These are phyloP conservation scores for Pseudomugil tenellus DNA, from an alignment of 2,797 vertebrate genomes.

Conservation along the genomic window DNA sequence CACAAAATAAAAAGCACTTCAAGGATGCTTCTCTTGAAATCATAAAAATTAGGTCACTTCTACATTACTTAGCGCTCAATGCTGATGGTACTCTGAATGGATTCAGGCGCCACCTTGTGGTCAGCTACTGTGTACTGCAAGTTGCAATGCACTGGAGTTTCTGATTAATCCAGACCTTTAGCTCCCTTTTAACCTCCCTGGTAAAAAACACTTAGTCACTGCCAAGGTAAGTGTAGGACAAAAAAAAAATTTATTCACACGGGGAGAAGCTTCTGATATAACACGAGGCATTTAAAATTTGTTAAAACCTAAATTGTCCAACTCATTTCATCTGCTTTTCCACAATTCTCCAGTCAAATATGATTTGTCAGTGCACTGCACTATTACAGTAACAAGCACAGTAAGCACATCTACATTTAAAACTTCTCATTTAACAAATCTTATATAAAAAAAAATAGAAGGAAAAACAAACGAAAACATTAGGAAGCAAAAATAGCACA, in stretches of 20 bases:
- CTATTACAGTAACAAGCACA: slow-evolving; percentile 33
- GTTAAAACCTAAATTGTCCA: slow-evolving; percentile 46
- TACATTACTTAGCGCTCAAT: slow-evolving; percentile 14
- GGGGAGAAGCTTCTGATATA: not conserved
- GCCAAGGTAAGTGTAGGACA: not conserved
- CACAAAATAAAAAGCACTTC: slow-evolving; percentile 26
- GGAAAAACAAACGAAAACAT: slow-evolving; percentile 17
- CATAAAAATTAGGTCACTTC: slow-evolving; percentile 65
- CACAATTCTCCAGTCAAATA: slow-evolving; percentile 11
- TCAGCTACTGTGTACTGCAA: not conserved
- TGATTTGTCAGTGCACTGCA: slow-evolving; percentile 36
- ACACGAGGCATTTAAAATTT: slow-evolving; percentile 47
- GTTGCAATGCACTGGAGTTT: not conserved
- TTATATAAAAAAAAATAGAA: not conserved
- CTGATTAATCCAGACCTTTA: not conserved
- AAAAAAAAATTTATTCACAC: not conserved
- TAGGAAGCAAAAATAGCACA: not conserved
- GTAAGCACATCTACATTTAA: slow-evolving; percentile 1
- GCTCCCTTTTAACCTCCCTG: not conserved
- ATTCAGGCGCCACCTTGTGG: slow-evolving; percentile 68
- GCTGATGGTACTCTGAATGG: slow-evolving; percentile 11
- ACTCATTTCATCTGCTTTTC: slow-evolving; percentile 16
- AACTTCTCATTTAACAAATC: not conserved
- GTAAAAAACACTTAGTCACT: not conserved
- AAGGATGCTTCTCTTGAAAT: slow-evolving; percentile 26